A percentile compares a stretch with the other conserved stretches of the same genome.
These are phyloP conservation scores for Chelonus insularis DNA, from an alignment of 1,140 invertebrate genomes.

Conservation along the genomic window DNA sequence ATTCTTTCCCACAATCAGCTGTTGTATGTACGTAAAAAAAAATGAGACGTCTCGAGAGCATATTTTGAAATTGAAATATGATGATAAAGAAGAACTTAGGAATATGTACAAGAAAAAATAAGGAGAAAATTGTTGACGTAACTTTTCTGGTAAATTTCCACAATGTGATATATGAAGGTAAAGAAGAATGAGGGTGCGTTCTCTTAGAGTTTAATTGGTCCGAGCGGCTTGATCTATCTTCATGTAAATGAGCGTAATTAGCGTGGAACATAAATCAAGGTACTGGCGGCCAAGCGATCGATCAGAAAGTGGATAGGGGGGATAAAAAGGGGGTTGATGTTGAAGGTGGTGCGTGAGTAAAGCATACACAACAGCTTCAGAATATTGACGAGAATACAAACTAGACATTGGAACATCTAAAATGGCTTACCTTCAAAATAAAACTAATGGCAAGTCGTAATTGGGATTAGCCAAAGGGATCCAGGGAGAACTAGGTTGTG, in stretches of 20 bases:
- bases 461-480: constrained; percentile 49
- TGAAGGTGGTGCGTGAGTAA: neutral
- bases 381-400: constrained; percentile 3
- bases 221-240: constrained; percentile 46
- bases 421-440: constrained; percentile 49
- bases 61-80: neutral
- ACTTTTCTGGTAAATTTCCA: neutral
- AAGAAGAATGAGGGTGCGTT: neutral
- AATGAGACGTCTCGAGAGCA: neutral
- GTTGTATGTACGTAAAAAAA: neutral
- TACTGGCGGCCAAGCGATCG: constrained; percentile 40
- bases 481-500: constrained; percentile 25
- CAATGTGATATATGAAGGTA: neutral
- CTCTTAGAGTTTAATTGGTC: constrained; percentile 38
- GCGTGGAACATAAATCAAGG: constrained; percentile 52
- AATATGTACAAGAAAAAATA: neutral
- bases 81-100: neutral
- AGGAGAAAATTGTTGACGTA: neutral
- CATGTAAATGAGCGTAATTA: constrained; percentile 58
- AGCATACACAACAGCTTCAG: neutral
- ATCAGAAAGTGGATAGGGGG: constrained; percentile 27
- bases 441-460: constrained; percentile 57
- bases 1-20: too few species aligned
- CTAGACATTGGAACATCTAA: constrained; percentile 19
- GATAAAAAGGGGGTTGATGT: neutral